Evolutionary conservation across 2,888 invertebrate genomes (phyloP).

Genomic region (Gryllus longicercus): DNA sequence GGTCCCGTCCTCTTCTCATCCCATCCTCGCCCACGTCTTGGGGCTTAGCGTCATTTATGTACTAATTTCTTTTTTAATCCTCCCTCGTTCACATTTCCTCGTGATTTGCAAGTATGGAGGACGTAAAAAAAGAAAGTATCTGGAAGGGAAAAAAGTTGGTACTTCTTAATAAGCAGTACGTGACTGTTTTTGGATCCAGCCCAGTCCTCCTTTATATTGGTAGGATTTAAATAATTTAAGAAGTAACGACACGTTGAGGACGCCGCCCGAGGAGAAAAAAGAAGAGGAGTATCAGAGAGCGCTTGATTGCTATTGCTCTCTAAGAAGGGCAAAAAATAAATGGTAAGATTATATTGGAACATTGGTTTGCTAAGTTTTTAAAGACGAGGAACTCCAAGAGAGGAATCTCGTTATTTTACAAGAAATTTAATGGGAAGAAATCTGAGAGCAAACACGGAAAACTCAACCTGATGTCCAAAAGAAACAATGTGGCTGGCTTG

Average conservation of each 20-base stretch:
- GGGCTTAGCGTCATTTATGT: constrained; percentile 25
- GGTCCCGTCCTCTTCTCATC: background rate
- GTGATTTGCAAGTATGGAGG: constrained; percentile 25
- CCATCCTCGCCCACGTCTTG: background rate
- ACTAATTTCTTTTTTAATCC: constrained; percentile 27
- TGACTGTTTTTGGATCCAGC: constrained; percentile 22
- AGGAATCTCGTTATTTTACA: background rate
- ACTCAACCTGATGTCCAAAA: background rate
- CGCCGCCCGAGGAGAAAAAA: background rate
- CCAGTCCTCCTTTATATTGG: constrained; percentile 19
- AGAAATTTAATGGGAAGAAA: background rate
- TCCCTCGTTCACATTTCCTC: background rate
- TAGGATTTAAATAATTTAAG: constrained; percentile 24
- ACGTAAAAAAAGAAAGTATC: constrained; percentile 5
- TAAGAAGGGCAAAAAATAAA: constrained; percentile 7
- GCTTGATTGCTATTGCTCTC: background rate
- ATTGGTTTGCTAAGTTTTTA: constrained; percentile 1
- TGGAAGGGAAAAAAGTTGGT: constrained; percentile 3
- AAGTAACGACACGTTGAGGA: constrained; percentile 11
- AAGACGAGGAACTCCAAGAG: background rate
- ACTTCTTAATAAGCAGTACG: constrained; percentile 23
- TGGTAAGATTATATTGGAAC: constrained; percentile 17
- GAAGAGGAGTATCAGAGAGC: background rate
- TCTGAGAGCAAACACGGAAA: background rate
- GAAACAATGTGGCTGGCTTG: too few relatives aligned